Conservation (phyloP, 2,888 invertebrate genomes). For the Caenorhabditis sp. region DNA sequence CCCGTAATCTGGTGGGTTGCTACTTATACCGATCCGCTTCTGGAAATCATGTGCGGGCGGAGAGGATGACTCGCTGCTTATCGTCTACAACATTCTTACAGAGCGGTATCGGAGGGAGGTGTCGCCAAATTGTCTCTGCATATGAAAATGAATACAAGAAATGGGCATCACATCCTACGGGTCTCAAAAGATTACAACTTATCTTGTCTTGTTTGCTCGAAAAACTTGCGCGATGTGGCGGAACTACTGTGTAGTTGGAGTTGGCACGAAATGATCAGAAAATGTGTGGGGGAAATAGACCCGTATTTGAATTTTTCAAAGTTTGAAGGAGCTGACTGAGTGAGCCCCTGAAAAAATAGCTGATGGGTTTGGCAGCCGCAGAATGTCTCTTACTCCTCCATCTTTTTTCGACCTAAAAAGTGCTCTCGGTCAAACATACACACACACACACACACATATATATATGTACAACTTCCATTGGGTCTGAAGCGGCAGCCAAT, state of each 20-base stretch:
- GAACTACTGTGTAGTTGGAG: slow-evolving; percentile 12
- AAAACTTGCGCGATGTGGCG: slow-evolving; percentile 12
- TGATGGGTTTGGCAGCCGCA: slow-evolving; percentile 50
- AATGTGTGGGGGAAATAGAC: not conserved
- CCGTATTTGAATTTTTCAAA: slow-evolving; percentile 8
- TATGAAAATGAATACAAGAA: too few relatives aligned
- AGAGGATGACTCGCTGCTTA: too few relatives aligned
- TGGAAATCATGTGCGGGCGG: too few relatives aligned
- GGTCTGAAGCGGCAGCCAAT: slow-evolving; percentile 18
- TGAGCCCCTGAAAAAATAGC: slow-evolving; percentile 45
- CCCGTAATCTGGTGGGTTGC: too few relatives aligned
- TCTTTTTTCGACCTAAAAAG: slow-evolving; percentile 35
- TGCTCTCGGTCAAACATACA: slow-evolving; percentile 55
- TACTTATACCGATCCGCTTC: too few relatives aligned
- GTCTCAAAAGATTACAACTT: too few relatives aligned
- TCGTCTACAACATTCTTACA: too few relatives aligned
- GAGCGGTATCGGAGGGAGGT: too few relatives aligned
- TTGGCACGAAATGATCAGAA: too few relatives aligned
- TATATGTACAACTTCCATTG: slow-evolving; percentile 42
- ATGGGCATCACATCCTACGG: too few relatives aligned
- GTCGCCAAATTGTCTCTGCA: too few relatives aligned
- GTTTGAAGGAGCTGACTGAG: slow-evolving; percentile 24
- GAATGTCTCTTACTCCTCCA: slow-evolving; percentile 36
- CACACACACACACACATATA: slow-evolving; percentile 16
- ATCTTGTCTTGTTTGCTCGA: too few relatives aligned